Evolutionary conservation across 2,113 vertebrate species (phyloP), one percentile per base, ranked within the genome.

Genomic region (Colistium nudipinnis): DNA sequence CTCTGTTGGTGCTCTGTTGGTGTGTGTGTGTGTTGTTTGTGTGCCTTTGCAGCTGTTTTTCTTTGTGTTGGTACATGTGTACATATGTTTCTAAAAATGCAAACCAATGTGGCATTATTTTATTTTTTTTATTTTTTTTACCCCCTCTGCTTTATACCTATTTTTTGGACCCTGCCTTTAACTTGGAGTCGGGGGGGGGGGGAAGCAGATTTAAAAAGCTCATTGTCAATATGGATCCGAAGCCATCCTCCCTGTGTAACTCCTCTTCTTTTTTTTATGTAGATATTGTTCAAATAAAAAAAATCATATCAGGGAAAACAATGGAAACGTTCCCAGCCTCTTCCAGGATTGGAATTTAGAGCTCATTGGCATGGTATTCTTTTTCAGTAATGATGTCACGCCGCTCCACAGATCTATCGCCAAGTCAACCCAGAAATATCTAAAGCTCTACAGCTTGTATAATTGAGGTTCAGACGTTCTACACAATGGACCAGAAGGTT

Each of bases 361-460:
- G 1, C 47, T 74, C 57, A 72, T 74, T 69, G 71, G 43, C 30
- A 64, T 71, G 56, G 33, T 68, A 69, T 74, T 17, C 43, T 54
- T 59, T 62, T 62, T 28, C 51, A 72, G 19, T 83, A 66, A 76
- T 77, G 39, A 28, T 59, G 44, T 57, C 28, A 9, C 33, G 62
- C 35, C 41, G 16, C 44, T 62, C 62, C 62, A 54, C 17, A 44
- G 47, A 62, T 10, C 65, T 49, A 9, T 54, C 22, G 19, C 8
- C 30, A 48, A 51, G 51, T 43, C 24, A 16, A 28, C 60, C 72
- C 63, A 75, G 60, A 63, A 80, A 61, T 1, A 3, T 52, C 47
- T 17, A 3, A 22, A 19, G 38, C 31, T 44, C 14, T 70, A 45
- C 38, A 74, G 49, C 36, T 61, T 35, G 22, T 61, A 13, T 13